Percentiles rank a stretch among this genome's conserved stretches.
Conservation (phyloP, 2,888 invertebrate species). For the Parnassius glacialis region DNA sequence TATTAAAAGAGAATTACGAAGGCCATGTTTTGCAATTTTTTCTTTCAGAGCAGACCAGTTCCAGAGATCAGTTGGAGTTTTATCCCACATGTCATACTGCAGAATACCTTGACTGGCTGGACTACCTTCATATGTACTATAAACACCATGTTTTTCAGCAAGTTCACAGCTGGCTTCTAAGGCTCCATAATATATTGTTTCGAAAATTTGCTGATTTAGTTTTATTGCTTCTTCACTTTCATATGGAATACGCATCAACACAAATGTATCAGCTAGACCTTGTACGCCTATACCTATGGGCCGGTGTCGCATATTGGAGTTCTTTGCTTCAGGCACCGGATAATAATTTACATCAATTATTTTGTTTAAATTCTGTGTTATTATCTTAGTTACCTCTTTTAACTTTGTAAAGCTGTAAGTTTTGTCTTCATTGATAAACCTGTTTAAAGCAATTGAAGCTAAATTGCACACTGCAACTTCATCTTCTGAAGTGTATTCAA, state of each 20-base stretch:
- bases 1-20: constrained; percentile 94
- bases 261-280: constrained; percentile 98
- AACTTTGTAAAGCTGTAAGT: constrained; percentile 94
- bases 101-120: constrained; percentile 97
- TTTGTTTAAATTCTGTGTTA: constrained; percentile 96
- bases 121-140: constrained; percentile 94
- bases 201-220: constrained; percentile 97
- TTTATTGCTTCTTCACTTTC: constrained; percentile 92
- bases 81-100: constrained; percentile 99
- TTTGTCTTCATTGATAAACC: constrained; percentile 91
- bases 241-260: constrained; percentile 95
- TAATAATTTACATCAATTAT: constrained; percentile 98
- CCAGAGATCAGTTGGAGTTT: constrained; percentile 92
- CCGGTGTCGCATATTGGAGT: constrained; percentile 92
- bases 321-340: constrained; percentile 93
- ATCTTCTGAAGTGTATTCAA: constrained; percentile 95
- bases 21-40: constrained; percentile 92
- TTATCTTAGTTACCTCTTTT: constrained; percentile 91
- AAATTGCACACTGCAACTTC: constrained; percentile 99
- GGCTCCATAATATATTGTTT: constrained; percentile 98
- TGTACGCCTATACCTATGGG: constrained; percentile 97
- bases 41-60: constrained; percentile 92
- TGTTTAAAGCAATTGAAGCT: constrained; percentile 97
- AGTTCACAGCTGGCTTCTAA: constrained; percentile 97
- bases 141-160: constrained; percentile 90